These are phyloP conservation scores for Embidobia sp. DNA, from an alignment of 2,888 invertebrate species.

Conservation along the genomic window DNA sequence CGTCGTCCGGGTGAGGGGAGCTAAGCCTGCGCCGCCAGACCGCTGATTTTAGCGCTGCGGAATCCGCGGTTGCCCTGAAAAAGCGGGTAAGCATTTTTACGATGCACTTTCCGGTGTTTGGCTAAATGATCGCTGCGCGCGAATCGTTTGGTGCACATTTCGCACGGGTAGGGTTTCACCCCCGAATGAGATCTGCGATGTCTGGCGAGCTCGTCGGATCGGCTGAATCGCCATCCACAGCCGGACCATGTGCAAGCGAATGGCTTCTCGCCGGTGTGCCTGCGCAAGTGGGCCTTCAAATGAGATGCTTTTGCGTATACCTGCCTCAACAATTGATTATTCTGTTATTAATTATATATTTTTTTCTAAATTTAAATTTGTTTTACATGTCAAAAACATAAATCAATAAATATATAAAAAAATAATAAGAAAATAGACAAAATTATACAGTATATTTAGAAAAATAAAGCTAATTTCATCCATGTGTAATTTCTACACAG, in stretches of 20 bases:
- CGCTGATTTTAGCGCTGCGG: slow-evolving; percentile 73
- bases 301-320: slow-evolving; percentile 95
- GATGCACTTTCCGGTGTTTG: slow-evolving; percentile 94
- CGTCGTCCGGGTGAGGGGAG: slow-evolving; percentile 14
- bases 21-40: slow-evolving; percentile 72
- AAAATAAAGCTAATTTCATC: too few relatives aligned
- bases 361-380: too few relatives aligned
- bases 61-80: slow-evolving; percentile 73
- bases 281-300: slow-evolving; percentile 92
- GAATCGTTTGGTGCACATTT: slow-evolving; percentile 93
- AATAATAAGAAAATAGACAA: too few relatives aligned
- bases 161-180: slow-evolving; percentile 95
- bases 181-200: slow-evolving; percentile 98
- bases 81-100: slow-evolving; percentile 82
- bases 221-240: slow-evolving; percentile 95
- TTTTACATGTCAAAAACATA: too few relatives aligned
- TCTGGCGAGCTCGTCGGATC: slow-evolving; percentile 96
- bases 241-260: slow-evolving; percentile 89
- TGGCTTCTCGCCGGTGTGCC: slow-evolving; percentile 92
- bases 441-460: too few relatives aligned
- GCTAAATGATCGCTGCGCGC: slow-evolving; percentile 96
- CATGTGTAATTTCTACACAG: too few relatives aligned
- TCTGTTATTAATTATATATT: too few relatives aligned
- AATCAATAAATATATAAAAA: too few relatives aligned
- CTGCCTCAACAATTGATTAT: slow-evolving; percentile 84